These are phyloP conservation scores for Zaprionus africanus DNA, from an alignment of 1,140 invertebrate species.

Conservation along the genomic window DNA sequence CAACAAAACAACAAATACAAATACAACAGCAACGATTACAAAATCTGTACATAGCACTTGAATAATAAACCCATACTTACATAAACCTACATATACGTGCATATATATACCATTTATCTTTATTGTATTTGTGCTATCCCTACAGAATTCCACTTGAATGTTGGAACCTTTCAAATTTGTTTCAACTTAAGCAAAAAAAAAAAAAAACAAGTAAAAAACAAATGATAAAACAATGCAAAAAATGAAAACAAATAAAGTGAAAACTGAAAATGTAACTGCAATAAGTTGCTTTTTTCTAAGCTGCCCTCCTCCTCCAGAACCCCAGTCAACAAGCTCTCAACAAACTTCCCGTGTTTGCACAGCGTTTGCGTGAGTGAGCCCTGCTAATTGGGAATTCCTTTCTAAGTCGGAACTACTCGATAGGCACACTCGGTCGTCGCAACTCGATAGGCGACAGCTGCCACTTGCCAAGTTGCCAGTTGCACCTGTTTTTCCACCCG, in stretches of 20 bases:
- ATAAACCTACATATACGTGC: not conserved
- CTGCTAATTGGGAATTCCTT: slow-evolving; percentile 64
- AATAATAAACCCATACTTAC: slow-evolving; percentile 12
- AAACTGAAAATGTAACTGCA: slow-evolving; percentile 37
- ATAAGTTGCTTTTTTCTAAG: slow-evolving; percentile 10
- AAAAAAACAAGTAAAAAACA: slow-evolving; percentile 1
- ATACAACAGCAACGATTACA: slow-evolving; percentile 7
- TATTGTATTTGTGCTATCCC: slow-evolving; percentile 14
- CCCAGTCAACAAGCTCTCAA: slow-evolving; percentile 10
- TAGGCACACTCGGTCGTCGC: not conserved
- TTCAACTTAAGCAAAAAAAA: slow-evolving; percentile 11
- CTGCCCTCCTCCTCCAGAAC: not conserved
- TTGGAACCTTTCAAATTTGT: slow-evolving; percentile 35
- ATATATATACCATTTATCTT: slow-evolving; percentile 7
- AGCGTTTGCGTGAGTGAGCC: slow-evolving; percentile 41
- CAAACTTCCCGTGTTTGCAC: slow-evolving; percentile 70
- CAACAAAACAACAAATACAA: not conserved
- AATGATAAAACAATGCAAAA: slow-evolving; percentile 13
- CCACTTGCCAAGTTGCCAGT: not conserved
- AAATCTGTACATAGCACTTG: slow-evolving; percentile 20
- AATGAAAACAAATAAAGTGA: slow-evolving; percentile 30
- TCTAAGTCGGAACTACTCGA: slow-evolving; percentile 38
- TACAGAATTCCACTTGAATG: slow-evolving; percentile 18
- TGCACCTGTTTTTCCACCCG: not conserved
- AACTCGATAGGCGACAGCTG: not conserved